Conservation (phyloP, 2,888 invertebrate genomes). For the Rhagophthalmus giganteus region DNA sequence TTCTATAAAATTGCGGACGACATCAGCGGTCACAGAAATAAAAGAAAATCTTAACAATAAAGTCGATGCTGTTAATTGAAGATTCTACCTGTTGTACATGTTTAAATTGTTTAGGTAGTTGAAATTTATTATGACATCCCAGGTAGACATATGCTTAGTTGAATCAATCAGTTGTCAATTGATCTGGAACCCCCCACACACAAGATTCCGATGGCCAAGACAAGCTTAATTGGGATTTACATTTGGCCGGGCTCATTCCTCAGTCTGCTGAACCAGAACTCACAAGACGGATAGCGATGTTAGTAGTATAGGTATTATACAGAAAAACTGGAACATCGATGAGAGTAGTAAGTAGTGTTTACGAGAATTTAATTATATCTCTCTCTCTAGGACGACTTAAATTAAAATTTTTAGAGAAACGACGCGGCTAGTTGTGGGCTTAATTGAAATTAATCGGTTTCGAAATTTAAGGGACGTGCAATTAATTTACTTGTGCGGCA, state of each 20-base stretch:
- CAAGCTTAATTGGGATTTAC: slow-evolving; percentile 56
- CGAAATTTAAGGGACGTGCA: no score
- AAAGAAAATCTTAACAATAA: slow-evolving; percentile 17
- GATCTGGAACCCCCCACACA: slow-evolving; percentile 45
- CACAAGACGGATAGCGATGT: slow-evolving; percentile 23
- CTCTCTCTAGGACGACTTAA: no score
- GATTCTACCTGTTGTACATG: slow-evolving; percentile 23
- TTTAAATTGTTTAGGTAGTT: slow-evolving; percentile 32
- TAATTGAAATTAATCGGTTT: no score
- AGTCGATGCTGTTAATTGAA: slow-evolving; percentile 28
- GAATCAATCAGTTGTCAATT: slow-evolving; percentile 56
- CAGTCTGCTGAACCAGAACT: slow-evolving; percentile 34
- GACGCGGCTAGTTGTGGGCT: no score
- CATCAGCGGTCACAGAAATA: slow-evolving; percentile 3
- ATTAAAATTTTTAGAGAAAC: no score
- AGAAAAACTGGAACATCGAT: no score
- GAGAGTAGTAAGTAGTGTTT: no score
- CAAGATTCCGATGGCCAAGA: slow-evolving; percentile 48
- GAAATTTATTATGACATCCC: slow-evolving; percentile 49
- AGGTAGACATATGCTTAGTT: slow-evolving; percentile 48
- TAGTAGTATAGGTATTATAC: slow-evolving; percentile 6
- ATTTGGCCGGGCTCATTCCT: slow-evolving; percentile 51
- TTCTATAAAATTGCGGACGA: slow-evolving; percentile 5
- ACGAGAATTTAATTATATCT: no score
- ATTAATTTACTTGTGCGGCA: no score